Conservation (phyloP, 2,888 invertebrate genomes). For the Dione juno region DNA sequence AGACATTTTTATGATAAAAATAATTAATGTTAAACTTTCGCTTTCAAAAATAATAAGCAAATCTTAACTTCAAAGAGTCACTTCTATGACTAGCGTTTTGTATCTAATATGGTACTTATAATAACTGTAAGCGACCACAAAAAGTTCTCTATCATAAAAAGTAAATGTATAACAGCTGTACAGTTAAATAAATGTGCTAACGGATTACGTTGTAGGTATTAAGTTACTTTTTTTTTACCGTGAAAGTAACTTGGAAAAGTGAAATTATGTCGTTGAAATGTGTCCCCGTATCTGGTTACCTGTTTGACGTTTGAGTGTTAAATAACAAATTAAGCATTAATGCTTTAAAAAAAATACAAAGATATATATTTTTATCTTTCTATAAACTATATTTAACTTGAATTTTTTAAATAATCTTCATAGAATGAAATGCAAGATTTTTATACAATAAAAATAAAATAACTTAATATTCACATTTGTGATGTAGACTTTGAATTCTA, state of each 20-base stretch:
- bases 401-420: too few species aligned
- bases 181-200: slow-evolving; percentile 12
- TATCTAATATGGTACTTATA: neutral
- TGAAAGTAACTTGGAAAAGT: slow-evolving; percentile 17
- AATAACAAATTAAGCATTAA: neutral
- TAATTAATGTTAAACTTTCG: too few species aligned
- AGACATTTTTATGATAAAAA: too few species aligned
- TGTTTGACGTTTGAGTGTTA: neutral
- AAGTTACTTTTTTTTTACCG: slow-evolving; percentile 10
- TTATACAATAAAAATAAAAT: too few species aligned
- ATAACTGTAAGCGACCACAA: slow-evolving; percentile 10
- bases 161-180: neutral
- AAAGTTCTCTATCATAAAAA: slow-evolving; percentile 13
- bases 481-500: too few species aligned
- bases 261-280: slow-evolving; percentile 18
- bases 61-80: neutral
- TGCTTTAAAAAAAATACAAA: too few species aligned
- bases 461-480: too few species aligned
- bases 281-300: slow-evolving; percentile 13
- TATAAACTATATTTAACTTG: too few species aligned
- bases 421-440: too few species aligned
- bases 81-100: neutral
- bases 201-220: slow-evolving; percentile 14
- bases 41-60: too few species aligned
- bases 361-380: too few species aligned